Evolutionary conservation across 2,888 invertebrate species (phyloP), one percentile per base, ranked within the genome.

Genomic region (Orthosia incerta): DNA sequence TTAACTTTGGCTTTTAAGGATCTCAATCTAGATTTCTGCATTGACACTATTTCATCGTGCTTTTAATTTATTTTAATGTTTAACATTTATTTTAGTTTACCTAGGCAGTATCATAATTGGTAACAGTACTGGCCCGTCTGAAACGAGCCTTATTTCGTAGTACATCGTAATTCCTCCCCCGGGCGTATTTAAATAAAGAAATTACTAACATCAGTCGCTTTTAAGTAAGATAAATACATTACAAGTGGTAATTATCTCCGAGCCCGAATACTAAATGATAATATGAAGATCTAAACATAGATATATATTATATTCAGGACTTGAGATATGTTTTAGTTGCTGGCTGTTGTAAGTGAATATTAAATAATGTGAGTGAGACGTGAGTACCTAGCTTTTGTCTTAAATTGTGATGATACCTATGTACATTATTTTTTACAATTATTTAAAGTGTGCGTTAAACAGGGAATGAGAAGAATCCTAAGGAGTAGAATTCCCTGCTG

Each of bases 241-340:
- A 80, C 68, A 78, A 74, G 65, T 50, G 46, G 74, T 84, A 84
- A 81, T 82, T 83, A 84, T 80, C 83, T 79, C 71, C 74, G 65
- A 78, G 70, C 71, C 66, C 65, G 73, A 82, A 76, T 61, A 69
- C 76, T 59, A 73, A 72, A 73, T 72, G 62, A 76, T 82, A 76
- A 82, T 76, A 80, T 74, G 80, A 85, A 75, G 74, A 79, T 82
- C 79, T 83, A 82, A 85, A 78, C 79, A 71, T 67, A 61, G 76
- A 71, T 68, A 84, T 87, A 88, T 85, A 88, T 88, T 80, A 82
- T 59, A 71, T 50, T 48, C 55, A 75, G 61, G 75, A 55, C 71
- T 76, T 76, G 72, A 76, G 74, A 79, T 83, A 73, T 59, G 70
- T 61, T 69, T 71, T 16, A 65, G 59, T 50, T 51, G 60, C 62